Evolutionary conservation across 1,140 invertebrate genomes (phyloP), one percentile per base, ranked within the genome.

Genomic region (Nylanderia fulva): DNA sequence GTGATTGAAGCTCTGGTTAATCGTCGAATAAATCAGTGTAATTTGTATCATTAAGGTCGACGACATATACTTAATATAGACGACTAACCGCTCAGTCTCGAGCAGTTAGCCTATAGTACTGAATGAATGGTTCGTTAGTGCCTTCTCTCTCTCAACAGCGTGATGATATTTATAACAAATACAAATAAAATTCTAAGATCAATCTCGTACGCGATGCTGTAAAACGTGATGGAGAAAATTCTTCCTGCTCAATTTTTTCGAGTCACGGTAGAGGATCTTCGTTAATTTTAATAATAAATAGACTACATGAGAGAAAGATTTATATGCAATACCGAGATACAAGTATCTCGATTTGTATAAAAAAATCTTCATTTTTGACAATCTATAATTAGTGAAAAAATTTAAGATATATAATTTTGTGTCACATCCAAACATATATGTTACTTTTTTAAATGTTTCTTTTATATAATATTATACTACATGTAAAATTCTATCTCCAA

Each of bases 1-100:
- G 15, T 48, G 66, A 82, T 82, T 42, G 36, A 58, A 79, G 52
- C 71, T 72, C 54, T 71, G 13, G 24, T 79, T 79, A 68, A 79
- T 68, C 75, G 42, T 2, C 33, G 33, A 82, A 82, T 82, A 72
- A 56, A 82, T 71, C 45, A 42, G 18, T 45, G n/a, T 80, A 80
- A 80, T 71, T 71, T 29, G 66, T 45, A 72, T 82, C 27, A 82
- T 60, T 72, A 71, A 42, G 52, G 18, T 29, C 66, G 36, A 82
- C 36, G 36, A 72, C 39, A 82, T 58, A 42, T 80, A 71, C 24
- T 82, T 71, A 58, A 36, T 33, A 33, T 33, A 33, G 29, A 33
- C 29, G 29, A 33, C 29, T 33, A 33, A 33, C 29, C 21, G 36
- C 5, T n/a, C 33, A 15, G 36, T 24, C 8, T 8, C n/a, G 21